Conservation (phyloP, 1,140 invertebrate species). For the Zaprionus tsacasi region DNA sequence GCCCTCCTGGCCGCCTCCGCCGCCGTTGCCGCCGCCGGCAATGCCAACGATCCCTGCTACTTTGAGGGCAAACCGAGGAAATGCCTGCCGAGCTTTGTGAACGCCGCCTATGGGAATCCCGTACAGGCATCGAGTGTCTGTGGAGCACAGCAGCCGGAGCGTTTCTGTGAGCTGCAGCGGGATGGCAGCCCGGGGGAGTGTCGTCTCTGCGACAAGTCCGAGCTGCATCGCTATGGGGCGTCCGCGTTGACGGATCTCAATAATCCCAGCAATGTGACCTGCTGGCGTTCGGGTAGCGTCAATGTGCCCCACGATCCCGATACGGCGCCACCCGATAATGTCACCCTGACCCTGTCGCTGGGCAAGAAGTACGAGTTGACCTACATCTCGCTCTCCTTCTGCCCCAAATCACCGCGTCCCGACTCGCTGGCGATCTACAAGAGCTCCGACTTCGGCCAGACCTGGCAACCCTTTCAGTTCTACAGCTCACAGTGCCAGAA, state of each 20-base stretch:
- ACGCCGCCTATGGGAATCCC: conserved; percentile 96
- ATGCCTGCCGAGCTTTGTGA: conserved; percentile 98
- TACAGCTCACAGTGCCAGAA: conserved; percentile 96
- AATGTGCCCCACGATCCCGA: conserved; percentile 88
- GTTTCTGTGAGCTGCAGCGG: conserved; percentile 89
- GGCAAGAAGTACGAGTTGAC: conserved; percentile 99
- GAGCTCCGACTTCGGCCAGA: conserved; percentile 96
- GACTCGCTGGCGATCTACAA: conserved; percentile 99
- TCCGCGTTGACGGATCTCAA: conserved; percentile 97
- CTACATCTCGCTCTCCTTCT: conserved; percentile 98
- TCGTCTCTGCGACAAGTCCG: conserved; percentile 94
- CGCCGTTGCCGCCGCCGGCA: conserved; percentile 23
- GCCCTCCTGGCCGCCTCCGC: conserved; percentile 16
- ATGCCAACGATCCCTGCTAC: conserved; percentile 93
- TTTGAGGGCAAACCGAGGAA: conserved; percentile 93
- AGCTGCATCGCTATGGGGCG: conserved; percentile 85
- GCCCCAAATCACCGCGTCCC: conserved; percentile 93
- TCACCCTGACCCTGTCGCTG: conserved; percentile 95
- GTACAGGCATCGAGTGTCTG: conserved; percentile 97
- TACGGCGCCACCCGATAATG: conserved; percentile 93
- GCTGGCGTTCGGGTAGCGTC: conserved; percentile 97
- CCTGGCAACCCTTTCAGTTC: conserved; percentile 98
- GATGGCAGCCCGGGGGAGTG: conserved; percentile 87
- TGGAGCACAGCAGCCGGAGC: conserved; percentile 89
- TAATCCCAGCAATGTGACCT: conserved; percentile 98